phyloP scores from a whole-genome alignment of 2,888 invertebrate genomes.

The Ypsolopha scabrella region DNA sequence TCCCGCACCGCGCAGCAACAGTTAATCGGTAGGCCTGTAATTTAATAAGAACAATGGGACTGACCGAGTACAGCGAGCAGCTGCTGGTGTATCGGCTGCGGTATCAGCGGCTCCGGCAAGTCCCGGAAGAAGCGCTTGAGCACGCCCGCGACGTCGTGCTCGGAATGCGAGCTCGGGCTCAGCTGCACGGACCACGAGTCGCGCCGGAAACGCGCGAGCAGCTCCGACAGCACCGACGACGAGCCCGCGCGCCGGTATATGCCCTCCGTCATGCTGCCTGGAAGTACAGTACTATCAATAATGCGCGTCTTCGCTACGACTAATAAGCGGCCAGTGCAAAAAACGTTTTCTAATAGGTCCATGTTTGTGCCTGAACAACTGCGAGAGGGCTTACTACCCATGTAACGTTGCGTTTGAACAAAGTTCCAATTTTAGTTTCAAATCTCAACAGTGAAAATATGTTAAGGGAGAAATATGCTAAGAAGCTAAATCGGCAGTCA shows the following conservation, averaged over 20 bases:
- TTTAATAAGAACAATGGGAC: slow-evolving; percentile 9
- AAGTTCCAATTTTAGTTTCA: too few species aligned
- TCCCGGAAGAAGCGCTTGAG: slow-evolving; percentile 92
- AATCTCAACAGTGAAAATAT: too few species aligned
- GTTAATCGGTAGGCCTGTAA: too few species aligned
- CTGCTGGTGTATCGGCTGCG: slow-evolving; percentile 75
- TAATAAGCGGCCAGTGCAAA: too few species aligned
- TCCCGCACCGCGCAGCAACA: too few species aligned
- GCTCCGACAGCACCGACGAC: slow-evolving; percentile 77
- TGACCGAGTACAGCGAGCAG: slow-evolving; percentile 77
- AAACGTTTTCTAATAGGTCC: too few species aligned
- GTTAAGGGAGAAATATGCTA: too few species aligned
- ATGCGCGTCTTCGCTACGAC: too few species aligned
- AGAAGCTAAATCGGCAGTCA: too few species aligned
- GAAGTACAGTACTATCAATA: slow-evolving; percentile 15
- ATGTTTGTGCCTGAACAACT: too few species aligned
- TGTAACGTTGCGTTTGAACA: too few species aligned
- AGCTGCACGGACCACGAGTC: slow-evolving; percentile 90
- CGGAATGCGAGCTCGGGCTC: slow-evolving; percentile 79
- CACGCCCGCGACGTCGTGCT: slow-evolving; percentile 90
- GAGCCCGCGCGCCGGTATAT: slow-evolving; percentile 90
- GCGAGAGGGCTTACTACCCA: too few species aligned
- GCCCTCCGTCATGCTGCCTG: slow-evolving; percentile 87
- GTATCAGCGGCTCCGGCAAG: slow-evolving; percentile 85
- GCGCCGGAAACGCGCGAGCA: slow-evolving; percentile 80